phyloP scores from a whole-genome alignment of 2,888 invertebrate genomes.

The Lasioglossum morio region DNA sequence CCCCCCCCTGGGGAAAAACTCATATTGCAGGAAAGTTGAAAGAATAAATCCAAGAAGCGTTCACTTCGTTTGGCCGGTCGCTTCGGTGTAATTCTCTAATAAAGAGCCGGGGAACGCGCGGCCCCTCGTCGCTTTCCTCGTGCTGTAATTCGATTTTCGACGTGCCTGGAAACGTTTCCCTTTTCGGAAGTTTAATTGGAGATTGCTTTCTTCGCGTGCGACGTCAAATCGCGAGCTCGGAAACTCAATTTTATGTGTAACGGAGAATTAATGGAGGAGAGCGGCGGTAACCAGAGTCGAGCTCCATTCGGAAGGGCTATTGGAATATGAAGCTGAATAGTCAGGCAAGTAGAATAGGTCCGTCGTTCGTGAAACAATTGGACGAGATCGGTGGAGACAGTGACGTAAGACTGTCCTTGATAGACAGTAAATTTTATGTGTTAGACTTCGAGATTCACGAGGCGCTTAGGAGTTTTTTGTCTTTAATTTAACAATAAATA shows the following conservation, averaged over 20 bases:
- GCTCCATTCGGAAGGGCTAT: not conserved
- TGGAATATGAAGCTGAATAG: not conserved
- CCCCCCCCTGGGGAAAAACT: too few relatives aligned
- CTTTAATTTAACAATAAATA: not conserved
- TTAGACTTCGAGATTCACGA: not conserved
- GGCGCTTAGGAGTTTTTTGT: not conserved
- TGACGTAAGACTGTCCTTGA: not conserved
- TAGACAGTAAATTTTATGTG: not conserved
- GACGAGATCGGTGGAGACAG: not conserved
- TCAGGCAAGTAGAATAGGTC: not conserved
- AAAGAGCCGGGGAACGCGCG: not conserved
- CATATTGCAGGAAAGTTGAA: slow-evolving; percentile 11
- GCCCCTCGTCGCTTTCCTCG: not conserved
- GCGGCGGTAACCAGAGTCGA: not conserved
- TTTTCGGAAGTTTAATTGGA: slow-evolving; percentile 49
- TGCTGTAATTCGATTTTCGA: slow-evolving; percentile 40
- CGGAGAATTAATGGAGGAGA: not conserved
- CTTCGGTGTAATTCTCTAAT: slow-evolving; percentile 20
- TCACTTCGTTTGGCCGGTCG: not conserved
- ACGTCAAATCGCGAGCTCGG: not conserved
- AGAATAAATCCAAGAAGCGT: slow-evolving; percentile 25
- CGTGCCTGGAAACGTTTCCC: slow-evolving; percentile 6
- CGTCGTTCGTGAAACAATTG: not conserved
- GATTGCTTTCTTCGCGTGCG: slow-evolving; percentile 8
- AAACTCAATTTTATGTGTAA: not conserved